Base-by-base conservation (phyloP, 2,113 vertebrate genomes). In the Xiphophorus hellerii region DNA sequence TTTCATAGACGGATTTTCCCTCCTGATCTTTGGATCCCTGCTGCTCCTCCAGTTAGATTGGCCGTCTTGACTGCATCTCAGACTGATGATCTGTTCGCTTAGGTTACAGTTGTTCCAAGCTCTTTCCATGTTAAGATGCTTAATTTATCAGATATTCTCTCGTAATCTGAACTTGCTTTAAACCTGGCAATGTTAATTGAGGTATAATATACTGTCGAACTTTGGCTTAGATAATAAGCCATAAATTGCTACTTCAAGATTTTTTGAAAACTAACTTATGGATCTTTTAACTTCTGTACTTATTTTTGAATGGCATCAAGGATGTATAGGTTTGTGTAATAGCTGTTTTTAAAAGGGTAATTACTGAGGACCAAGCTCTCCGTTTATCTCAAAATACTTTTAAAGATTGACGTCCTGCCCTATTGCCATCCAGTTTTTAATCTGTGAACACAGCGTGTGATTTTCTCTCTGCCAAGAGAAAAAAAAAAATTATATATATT, bases 381-480 rank as follows among this genome's bases (percentile, higher is more conserved):
- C 3, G 42, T 78, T 76, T 58, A 29, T 67, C 54, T 71, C 17
- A 48, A 17, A 62, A 62, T 30, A 9, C 8, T 25, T 65, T 65
- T 33, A 22, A 29, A 25, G 17, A 27, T 22, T 20, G 65, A 37
- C 69, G 42, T 79, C 12, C 33, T 63, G 3, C 22, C 42, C 63
- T 15, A 37, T 10, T 67, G 29, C 61, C 17, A 27, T 77, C 30
- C 29, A 48, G 58, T 17, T 82, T 61, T 28, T 7, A n/a, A 22
- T 71, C 14, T n/a, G 64, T 51, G 17, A 78, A 67, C 17, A 39
- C 17, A 27, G 31, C 44, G 63, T 33, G 51, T 4, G 20, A 28
- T 37, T 33, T 69, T 77, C 27, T 67, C 75, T 44, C 61, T 58
- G 61, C 20, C n/a, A 51, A 37, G 71, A 64, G 48, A 30, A 71